phyloP scores from a whole-genome alignment of 2,888 invertebrate genomes.

The Graphium colonna region DNA sequence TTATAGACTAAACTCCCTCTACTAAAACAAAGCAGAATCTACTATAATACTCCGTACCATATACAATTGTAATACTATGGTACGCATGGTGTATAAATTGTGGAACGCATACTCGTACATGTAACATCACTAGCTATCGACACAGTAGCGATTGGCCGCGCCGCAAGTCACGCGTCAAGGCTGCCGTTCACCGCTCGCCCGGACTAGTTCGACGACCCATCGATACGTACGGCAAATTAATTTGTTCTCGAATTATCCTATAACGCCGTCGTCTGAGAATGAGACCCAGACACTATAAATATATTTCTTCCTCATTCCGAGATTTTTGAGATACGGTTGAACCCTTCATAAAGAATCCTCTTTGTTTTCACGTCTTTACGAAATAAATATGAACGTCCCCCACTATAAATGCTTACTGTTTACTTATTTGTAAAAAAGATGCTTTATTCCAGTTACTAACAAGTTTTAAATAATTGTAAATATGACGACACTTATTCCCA shows the following conservation, averaged over 20 bases:
- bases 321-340: background rate
- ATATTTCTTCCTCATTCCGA: conserved; percentile 13
- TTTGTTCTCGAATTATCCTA: conserved; percentile 20
- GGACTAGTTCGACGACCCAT: conserved; percentile 60
- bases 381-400: too few relatives aligned
- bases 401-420: too few relatives aligned
- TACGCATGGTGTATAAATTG: too few relatives aligned
- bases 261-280: conserved; percentile 15
- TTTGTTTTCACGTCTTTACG: background rate
- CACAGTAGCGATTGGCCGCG: conserved; percentile 43
- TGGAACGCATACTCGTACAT: too few relatives aligned
- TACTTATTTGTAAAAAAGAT: too few relatives aligned
- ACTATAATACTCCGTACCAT: too few relatives aligned
- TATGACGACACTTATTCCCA: too few relatives aligned
- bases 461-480: too few relatives aligned
- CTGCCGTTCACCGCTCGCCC: conserved; percentile 49
- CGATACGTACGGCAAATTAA: conserved; percentile 30
- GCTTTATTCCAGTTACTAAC: too few relatives aligned
- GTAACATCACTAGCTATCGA: conserved; percentile 25
- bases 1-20: too few relatives aligned
- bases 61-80: too few relatives aligned
- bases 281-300: conserved; percentile 9
- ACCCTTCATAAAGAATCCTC: background rate
- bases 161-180: conserved; percentile 52
- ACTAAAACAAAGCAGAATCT: too few relatives aligned